Base-by-base conservation (phyloP, 2,113 vertebrate genomes). In the Dinomys branickii region DNA sequence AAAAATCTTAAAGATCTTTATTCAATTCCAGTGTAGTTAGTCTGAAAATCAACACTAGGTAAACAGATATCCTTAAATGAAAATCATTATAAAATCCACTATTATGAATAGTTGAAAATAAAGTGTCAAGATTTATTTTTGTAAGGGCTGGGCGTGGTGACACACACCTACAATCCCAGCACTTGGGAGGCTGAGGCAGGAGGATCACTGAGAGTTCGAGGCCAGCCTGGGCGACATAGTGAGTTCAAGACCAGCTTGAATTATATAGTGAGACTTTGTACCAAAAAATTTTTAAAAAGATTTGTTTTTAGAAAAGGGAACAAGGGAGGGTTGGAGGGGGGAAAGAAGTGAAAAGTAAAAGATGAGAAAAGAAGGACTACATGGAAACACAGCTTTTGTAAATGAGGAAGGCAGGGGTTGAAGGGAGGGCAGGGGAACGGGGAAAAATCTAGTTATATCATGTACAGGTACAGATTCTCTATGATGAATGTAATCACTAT, bases 1-100 rank as follows among this genome's bases (percentile, higher is more conserved):
- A 88, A 94, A 90, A 75, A 0, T 85, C 88, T 94, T 71, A 0
- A 95, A 94, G 78, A 88, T 84, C 22, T 97, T 93, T 96, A 96
- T 92, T 96, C 63, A 95, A 44, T 89, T 96, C 12, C 47, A 91
- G 35, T 88, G 4, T 88, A 83, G 9, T 90, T 56, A 80, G 10
- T 93, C 71, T 77, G 16, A 50, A 81, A 69, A 92, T 59, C 78
- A 59, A 33, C 9, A 77, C 10, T 44, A 81, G 14, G 78, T 20
- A 47, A 85, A 80, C 6, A 86, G 38, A 88, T 77, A 90, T 19
- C 47, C 24, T 77, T 69, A 94, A 63, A 2, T 90, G 33, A 88
- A 80, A 78, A 88, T 58, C 52, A 69, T 63, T 22, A 92, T 71
- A 30, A 94, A 93, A 96, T 22, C 24, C 59, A 84, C 3, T 81